Evolutionary conservation across 2,888 invertebrate species (phyloP), one percentile per base, ranked within the genome.

Genomic region (Nowickia ferox): DNA sequence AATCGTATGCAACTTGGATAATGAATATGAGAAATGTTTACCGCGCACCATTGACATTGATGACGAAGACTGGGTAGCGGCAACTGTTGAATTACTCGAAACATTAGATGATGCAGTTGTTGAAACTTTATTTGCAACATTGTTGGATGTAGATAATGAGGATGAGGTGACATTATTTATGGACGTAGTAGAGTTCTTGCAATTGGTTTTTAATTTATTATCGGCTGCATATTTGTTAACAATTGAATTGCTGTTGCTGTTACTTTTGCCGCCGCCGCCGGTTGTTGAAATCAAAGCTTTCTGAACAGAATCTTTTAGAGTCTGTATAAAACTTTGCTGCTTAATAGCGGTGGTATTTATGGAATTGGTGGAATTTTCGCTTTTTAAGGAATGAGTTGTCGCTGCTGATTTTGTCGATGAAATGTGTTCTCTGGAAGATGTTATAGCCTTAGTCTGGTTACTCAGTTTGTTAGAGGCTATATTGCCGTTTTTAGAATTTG

Each of bases 221-320:
- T 61, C 83, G 46, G 55, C 63, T 48, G 69, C n/a, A 42, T 57
- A n/a, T 65, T 86, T 69, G 15, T 51, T 61, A 55, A 22, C 38
- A 75, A 71, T 42, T 30, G 65, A 51, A 57, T 69, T 78, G 22
- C 40, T 57, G 69, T 59, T 69, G 11, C 22, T 68, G 17, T 15
- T 78, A 15, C 15, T 22, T 68, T 59, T 69, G 11, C 22, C 51
- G 17, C 17, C 61, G 11, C 15, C n/a, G 65, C 83, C 83, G 13
- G 85, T 86, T 76, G 85, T 89, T 30, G 88, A 86, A 22, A 93
- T 92, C 87, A 94, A 90, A 87, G 94, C 94, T 80, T 93, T 92
- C 69, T 92, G 92, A 51, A 92, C 92, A 68, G 92, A 91, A 79
- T 91, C 91, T 87, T 91, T 91, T 75, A 91, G 89, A 84, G 75